Conservation (phyloP, 2,888 invertebrate genomes). For the Stenurella melanura region DNA sequence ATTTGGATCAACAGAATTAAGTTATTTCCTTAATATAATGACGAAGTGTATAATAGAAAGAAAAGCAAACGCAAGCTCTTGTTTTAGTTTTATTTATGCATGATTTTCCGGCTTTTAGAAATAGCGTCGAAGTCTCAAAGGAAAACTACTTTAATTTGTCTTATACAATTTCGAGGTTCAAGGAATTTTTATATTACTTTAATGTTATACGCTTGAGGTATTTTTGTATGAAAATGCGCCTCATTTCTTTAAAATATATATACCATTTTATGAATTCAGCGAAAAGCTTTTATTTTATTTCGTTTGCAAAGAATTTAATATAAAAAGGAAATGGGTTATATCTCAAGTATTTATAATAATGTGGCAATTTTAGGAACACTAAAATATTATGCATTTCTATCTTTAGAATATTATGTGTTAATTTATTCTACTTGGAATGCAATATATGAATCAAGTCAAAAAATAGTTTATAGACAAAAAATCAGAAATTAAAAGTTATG, state of each 20-base stretch:
- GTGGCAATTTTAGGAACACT: neutral
- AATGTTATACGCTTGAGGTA: slow-evolving; percentile 44
- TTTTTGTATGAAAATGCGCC: slow-evolving; percentile 36
- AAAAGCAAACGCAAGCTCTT: neutral
- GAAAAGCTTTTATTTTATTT: slow-evolving; percentile 23
- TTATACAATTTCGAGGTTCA: slow-evolving; percentile 36
- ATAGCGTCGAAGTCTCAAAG: slow-evolving; percentile 20
- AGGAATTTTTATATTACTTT: slow-evolving; percentile 47
- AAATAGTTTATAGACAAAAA: too few species aligned
- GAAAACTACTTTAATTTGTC: slow-evolving; percentile 46
- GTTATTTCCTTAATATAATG: too few species aligned
- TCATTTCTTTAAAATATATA: slow-evolving; percentile 33
- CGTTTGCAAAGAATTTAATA: slow-evolving; percentile 43
- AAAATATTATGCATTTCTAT: neutral
- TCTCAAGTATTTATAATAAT: slow-evolving; percentile 32
- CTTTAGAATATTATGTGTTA: neutral
- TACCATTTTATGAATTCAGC: slow-evolving; percentile 22
- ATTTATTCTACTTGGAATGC: neutral
- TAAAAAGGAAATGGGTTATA: slow-evolving; percentile 32
- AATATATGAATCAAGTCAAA: too few species aligned
- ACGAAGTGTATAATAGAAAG: neutral
- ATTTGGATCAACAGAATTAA: too few species aligned
- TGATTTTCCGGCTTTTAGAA: slow-evolving; percentile 16
- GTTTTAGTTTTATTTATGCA: slow-evolving; percentile 20
- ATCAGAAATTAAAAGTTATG: too few species aligned